These are phyloP conservation scores for Trididemnum clinides DNA, from an alignment of 23 tunicate genomes.

Conservation along the genomic window DNA sequence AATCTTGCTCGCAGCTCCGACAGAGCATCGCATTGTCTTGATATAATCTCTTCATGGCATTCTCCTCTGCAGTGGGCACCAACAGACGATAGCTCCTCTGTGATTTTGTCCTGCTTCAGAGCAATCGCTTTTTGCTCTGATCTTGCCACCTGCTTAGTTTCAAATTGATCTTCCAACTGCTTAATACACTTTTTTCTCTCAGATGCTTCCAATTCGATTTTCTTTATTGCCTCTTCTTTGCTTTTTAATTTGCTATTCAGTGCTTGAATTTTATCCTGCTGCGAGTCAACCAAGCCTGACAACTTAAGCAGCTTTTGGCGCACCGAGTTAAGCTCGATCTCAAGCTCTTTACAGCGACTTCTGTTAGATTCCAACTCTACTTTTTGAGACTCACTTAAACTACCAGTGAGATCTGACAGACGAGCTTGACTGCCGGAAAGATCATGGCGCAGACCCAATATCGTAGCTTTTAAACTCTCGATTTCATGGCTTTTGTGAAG, in stretches of 20 bases:
- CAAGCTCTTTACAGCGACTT: constrained; percentile 54
- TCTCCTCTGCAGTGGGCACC: constrained; percentile 89
- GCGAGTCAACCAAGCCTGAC: constrained; percentile 62
- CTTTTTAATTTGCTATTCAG: constrained; percentile 23
- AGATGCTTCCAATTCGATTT: neutral
- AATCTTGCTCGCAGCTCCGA: constrained; percentile 83
- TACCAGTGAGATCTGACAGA: constrained; percentile 90
- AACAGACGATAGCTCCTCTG: constrained; percentile 57
- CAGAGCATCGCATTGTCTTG: constrained; percentile 88
- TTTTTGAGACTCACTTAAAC: constrained; percentile 77
- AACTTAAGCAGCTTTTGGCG: constrained; percentile 61
- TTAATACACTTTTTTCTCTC: neutral
- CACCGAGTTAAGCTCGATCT: constrained; percentile 55
- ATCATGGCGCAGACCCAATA: constrained; percentile 59
- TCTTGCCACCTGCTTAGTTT: neutral
- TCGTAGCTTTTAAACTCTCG: constrained; percentile 61
- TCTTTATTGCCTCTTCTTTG: neutral
- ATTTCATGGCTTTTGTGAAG: constrained; percentile 62
- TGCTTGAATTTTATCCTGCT: constrained; percentile 50
- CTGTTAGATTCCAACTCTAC: constrained; percentile 81
- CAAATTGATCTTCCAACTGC: neutral
- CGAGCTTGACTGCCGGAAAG: constrained; percentile 70
- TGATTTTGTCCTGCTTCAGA: constrained; percentile 72
- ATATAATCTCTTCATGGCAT: constrained; percentile 77
- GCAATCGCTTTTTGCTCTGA: neutral